Conservation (phyloP, 2,113 vertebrate genomes). For the Machaerirhynchus nigripectus region DNA sequence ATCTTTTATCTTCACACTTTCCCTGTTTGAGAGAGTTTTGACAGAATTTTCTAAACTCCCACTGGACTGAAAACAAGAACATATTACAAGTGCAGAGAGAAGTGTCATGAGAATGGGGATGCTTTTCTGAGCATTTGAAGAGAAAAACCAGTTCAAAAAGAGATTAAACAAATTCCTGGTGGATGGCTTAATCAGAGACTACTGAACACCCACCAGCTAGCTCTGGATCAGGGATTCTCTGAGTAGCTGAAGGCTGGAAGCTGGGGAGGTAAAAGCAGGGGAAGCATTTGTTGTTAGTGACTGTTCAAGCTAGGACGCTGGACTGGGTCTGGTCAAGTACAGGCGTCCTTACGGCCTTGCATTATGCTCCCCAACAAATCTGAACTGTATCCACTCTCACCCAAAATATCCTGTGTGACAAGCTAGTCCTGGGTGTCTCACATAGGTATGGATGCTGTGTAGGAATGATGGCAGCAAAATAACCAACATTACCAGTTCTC, state of each 20-base stretch:
- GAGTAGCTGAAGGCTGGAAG: background rate
- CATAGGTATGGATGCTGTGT: background rate
- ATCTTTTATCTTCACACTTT: background rate
- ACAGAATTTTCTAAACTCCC: background rate
- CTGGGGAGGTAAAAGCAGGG: background rate
- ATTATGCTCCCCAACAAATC: background rate
- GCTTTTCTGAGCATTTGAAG: background rate
- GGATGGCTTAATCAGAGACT: background rate
- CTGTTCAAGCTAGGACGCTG: background rate
- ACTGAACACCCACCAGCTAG: background rate
- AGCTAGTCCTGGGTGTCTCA: background rate
- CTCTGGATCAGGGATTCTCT: background rate
- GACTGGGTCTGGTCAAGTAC: background rate
- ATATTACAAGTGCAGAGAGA: background rate
- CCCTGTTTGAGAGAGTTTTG: background rate
- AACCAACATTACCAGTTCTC: background rate
- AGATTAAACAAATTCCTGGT: slow-evolving; percentile 16
- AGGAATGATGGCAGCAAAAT: background rate
- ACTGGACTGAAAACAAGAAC: background rate
- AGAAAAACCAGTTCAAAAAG: background rate
- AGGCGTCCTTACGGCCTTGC: background rate
- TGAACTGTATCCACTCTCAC: background rate
- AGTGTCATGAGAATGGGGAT: background rate
- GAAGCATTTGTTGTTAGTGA: background rate
- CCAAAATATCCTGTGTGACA: background rate